These are phyloP conservation scores for Pogonocichla stellata DNA, from an alignment of 2,113 vertebrate species.

Conservation along the genomic window DNA sequence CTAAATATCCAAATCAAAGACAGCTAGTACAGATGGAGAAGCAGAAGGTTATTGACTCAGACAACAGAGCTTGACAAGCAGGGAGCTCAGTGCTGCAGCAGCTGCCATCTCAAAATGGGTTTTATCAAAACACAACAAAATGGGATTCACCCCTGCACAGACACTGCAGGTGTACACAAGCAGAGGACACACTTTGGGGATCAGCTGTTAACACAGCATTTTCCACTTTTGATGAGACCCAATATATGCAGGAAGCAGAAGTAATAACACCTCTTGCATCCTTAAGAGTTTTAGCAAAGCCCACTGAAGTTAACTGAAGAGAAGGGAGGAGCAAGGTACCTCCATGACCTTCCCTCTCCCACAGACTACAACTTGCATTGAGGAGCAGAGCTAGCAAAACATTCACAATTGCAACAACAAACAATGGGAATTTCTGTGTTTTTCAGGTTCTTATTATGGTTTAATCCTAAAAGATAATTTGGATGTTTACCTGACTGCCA, in stretches of 20 bases:
- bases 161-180: not conserved
- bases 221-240: not conserved
- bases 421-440: not conserved
- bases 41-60: not conserved
- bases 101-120: not conserved
- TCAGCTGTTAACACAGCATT: not conserved
- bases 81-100: not conserved
- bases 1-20: not conserved
- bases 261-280: not conserved
- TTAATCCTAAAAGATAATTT: not conserved
- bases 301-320: not conserved
- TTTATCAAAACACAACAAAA: not conserved
- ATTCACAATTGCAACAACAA: not conserved
- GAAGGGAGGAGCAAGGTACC: not conserved
- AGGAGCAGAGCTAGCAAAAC: not conserved
- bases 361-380: not conserved
- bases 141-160: accelerated
- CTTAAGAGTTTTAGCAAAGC: not conserved
- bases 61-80: not conserved
- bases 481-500: not conserved
- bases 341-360: not conserved
- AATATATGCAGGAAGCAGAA: not conserved
- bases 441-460: not conserved
- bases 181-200: not conserved
- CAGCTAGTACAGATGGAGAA: not conserved